These are phyloP conservation scores for Drosophila fulvimacula DNA, from an alignment of 2,888 invertebrate species.

Conservation along the genomic window DNA sequence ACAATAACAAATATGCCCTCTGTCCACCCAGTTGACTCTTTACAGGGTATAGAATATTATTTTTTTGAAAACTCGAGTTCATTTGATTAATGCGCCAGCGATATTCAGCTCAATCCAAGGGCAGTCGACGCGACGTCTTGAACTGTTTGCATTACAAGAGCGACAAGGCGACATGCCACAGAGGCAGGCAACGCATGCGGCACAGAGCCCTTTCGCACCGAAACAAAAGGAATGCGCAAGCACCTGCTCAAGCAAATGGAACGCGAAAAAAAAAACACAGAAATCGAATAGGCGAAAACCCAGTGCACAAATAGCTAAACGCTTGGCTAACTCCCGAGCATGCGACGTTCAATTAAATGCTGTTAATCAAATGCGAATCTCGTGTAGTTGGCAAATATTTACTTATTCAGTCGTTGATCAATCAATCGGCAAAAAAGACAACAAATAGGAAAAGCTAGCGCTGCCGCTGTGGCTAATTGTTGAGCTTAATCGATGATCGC, in stretches of 20 bases:
- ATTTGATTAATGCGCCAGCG: slow-evolving; percentile 42
- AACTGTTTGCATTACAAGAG: slow-evolving; percentile 11
- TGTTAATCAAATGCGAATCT: slow-evolving; percentile 56
- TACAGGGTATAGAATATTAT: not conserved
- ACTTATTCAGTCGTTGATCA: slow-evolving; percentile 37
- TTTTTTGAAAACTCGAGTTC: slow-evolving; percentile 11
- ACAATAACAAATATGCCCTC: not conserved
- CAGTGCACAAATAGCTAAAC: slow-evolving; percentile 59
- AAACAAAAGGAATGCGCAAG: slow-evolving; percentile 13
- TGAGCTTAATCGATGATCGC: slow-evolving; percentile 47
- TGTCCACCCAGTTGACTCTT: not conserved
- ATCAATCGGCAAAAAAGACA: slow-evolving; percentile 37
- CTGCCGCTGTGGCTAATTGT: slow-evolving; percentile 31
- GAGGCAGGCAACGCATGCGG: not conserved
- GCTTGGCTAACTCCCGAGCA: slow-evolving; percentile 61
- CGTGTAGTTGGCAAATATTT: slow-evolving; percentile 35
- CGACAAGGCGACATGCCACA: slow-evolving; percentile 1
- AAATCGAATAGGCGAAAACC: slow-evolving; percentile 34
- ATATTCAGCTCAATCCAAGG: slow-evolving; percentile 43
- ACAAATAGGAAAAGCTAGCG: slow-evolving; percentile 9
- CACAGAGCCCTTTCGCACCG: slow-evolving; percentile 27
- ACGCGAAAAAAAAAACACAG: slow-evolving; percentile 14
- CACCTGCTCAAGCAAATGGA: slow-evolving; percentile 37
- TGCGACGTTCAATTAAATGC: slow-evolving; percentile 53
- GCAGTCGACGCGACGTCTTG: slow-evolving; percentile 9